These are phyloP conservation scores for Rhysida immarginata DNA, from an alignment of 1,140 invertebrate species.

Conservation along the genomic window DNA sequence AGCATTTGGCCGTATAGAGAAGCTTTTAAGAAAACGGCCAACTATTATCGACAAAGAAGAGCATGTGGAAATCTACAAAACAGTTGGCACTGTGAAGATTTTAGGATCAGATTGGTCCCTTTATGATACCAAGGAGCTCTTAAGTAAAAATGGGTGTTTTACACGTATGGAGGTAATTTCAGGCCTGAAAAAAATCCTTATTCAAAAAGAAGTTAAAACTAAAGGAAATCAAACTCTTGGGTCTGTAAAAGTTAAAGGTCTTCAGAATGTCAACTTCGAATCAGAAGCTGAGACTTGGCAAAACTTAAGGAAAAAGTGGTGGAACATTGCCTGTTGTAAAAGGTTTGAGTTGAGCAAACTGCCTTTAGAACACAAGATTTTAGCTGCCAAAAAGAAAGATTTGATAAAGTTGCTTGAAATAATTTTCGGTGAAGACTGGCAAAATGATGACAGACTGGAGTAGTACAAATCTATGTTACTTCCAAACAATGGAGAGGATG, in stretches of 20 bases:
- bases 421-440: too few species aligned
- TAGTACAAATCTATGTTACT: too few species aligned
- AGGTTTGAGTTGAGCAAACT: too few species aligned
- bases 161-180: not conserved
- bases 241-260: not conserved
- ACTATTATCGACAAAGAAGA: not conserved
- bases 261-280: not conserved
- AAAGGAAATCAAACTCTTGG: not conserved
- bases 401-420: too few species aligned
- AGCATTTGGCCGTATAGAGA: not conserved
- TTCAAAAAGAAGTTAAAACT: not conserved
- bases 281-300: too few species aligned
- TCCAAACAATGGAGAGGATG: too few species aligned
- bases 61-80: not conserved
- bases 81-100: not conserved
- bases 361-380: too few species aligned
- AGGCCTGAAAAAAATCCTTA: not conserved
- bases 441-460: too few species aligned
- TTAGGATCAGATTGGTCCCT: not conserved
- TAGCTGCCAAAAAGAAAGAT: too few species aligned
- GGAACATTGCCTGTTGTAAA: too few species aligned
- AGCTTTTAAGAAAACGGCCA: not conserved
- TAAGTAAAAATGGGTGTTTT: not conserved
- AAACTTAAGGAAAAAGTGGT: too few species aligned
- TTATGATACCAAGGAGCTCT: not conserved